phyloP scores from a whole-genome alignment of 1,140 invertebrate genomes.

The Leguminivora glycinivorella region DNA sequence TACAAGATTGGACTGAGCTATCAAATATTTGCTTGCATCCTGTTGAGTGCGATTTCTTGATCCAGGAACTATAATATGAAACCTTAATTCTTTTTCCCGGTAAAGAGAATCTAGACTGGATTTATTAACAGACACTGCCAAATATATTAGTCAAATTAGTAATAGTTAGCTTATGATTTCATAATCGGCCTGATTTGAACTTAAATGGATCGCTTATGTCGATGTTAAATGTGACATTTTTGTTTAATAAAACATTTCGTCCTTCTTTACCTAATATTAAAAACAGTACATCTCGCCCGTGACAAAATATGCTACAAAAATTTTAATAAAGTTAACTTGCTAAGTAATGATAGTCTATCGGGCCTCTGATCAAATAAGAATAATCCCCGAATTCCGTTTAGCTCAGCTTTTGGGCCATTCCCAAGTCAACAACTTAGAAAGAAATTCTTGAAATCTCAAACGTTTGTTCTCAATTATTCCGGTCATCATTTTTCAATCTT shows the following conservation, averaged over 20 bases:
- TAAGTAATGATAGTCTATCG: background rate
- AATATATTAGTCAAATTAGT: too few relatives aligned
- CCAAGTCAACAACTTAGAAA: conserved; percentile 7
- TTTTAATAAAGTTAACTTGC: background rate
- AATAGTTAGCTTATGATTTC: too few relatives aligned
- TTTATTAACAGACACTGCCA: too few relatives aligned
- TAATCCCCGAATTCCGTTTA: conserved; percentile 4
- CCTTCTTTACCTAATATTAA: too few relatives aligned
- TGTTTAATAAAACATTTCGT: too few relatives aligned
- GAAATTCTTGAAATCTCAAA: conserved; percentile 3
- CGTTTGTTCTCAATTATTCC: background rate
- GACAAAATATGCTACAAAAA: background rate
- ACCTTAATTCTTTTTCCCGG: background rate
- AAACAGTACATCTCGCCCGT: too few relatives aligned
- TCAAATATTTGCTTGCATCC: conserved; percentile 28
- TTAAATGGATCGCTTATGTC: too few relatives aligned
- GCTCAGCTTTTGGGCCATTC: background rate
- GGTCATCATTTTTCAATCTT: conserved; percentile 3
- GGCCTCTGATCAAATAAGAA: background rate
- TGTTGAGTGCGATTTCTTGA: conserved; percentile 3
- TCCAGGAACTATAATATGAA: conserved; percentile 4
- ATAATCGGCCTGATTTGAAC: too few relatives aligned
- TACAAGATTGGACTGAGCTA: conserved; percentile 27
- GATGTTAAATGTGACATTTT: too few relatives aligned
- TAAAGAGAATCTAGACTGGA: background rate